Evolutionary conservation across 2,113 vertebrate genomes (phyloP).

Genomic region (Epinephelus lanceolatus): DNA sequence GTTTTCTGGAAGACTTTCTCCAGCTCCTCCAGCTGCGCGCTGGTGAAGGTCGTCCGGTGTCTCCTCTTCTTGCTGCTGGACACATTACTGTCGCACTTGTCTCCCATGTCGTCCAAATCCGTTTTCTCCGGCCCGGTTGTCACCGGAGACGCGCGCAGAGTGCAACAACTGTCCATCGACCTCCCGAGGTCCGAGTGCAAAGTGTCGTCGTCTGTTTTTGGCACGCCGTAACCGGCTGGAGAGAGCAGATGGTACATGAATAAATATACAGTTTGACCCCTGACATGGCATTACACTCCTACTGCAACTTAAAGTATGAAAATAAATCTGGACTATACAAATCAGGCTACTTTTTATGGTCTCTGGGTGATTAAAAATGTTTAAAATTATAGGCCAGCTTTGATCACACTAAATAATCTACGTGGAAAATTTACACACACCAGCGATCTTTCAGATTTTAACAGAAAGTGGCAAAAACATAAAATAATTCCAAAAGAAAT

Average conservation of each 20-base stretch:
- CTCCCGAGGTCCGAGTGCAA: conserved; percentile 88
- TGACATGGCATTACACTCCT: neutral
- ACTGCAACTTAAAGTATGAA: neutral
- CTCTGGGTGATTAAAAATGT: no score
- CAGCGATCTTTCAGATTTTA: no score
- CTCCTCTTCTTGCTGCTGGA: conserved; percentile 98
- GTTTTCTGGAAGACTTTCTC: conserved; percentile 99
- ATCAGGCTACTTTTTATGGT: no score
- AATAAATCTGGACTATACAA: no score
- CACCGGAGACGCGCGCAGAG: conserved; percentile 89
- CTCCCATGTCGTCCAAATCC: conserved; percentile 91
- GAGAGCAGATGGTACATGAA: neutral
- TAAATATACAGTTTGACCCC: fast-evolving
- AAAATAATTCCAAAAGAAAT: no score
- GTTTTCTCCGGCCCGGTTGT: conserved; percentile 88
- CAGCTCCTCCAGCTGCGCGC: conserved; percentile 96
- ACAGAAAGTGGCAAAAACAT: no score
- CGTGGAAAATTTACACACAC: no score
- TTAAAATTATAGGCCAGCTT: no score
- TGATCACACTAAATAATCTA: neutral
- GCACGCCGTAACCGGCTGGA: conserved; percentile 88
- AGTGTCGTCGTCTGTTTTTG: conserved; percentile 90
- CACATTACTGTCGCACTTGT: conserved; percentile 98
- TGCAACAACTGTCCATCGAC: conserved; percentile 91
- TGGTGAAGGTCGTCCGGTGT: conserved; percentile 97